Conservation (phyloP, 2,888 invertebrate genomes). For the Ashinkailepas kermadecensis region DNA sequence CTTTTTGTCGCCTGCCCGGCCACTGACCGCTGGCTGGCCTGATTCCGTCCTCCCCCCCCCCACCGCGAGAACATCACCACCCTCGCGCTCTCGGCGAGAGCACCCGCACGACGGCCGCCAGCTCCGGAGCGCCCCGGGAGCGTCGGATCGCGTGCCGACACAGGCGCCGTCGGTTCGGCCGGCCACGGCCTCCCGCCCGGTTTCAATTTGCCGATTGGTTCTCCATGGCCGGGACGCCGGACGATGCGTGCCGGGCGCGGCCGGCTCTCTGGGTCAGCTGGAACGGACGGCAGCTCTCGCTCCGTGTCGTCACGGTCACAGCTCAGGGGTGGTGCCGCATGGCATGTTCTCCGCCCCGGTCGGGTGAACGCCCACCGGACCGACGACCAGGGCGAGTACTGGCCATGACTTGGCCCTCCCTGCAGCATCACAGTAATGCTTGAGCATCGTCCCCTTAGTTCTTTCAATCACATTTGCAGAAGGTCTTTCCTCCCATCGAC, state of each 20-base stretch:
- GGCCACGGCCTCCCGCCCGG: background rate
- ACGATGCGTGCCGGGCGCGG: background rate
- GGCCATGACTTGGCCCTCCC: background rate
- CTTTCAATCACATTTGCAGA: too few relatives aligned
- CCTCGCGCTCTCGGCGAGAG: background rate
- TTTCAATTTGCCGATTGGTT: constrained; percentile 14
- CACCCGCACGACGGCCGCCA: background rate
- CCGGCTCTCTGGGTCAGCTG: background rate
- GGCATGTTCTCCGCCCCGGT: background rate
- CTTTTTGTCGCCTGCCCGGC: too few relatives aligned
- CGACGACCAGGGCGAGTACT: background rate
- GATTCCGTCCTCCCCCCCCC: background rate
- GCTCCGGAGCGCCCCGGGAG: background rate
- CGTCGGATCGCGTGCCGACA: background rate
- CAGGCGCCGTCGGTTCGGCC: background rate
- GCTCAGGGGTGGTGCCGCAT: background rate
- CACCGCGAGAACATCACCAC: background rate
- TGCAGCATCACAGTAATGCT: background rate
- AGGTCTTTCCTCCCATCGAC: too few relatives aligned
- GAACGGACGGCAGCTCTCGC: too few relatives aligned
- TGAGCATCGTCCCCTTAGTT: too few relatives aligned
- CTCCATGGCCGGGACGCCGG: background rate
- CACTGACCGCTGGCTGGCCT: background rate
- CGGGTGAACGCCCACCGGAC: background rate
- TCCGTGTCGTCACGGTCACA: background rate